A percentile compares a stretch with the other conserved stretches of the same genome.
Conservation (phyloP, 2,888 invertebrate genomes). For the Cosmia trapezina region DNA sequence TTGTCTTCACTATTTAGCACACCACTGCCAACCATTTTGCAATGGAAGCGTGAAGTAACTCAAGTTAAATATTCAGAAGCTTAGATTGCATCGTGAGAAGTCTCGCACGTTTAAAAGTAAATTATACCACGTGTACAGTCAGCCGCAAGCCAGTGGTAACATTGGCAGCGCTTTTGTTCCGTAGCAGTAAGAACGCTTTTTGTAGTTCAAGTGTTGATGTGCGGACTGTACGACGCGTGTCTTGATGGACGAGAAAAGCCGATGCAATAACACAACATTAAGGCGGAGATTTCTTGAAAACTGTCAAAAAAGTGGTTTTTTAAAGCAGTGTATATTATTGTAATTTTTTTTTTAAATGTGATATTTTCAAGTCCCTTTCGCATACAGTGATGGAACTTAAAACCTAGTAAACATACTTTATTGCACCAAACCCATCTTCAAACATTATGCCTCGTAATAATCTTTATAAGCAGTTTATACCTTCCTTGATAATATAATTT, state of each 20-base stretch:
- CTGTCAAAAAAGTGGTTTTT: too few species aligned
- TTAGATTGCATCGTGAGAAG: conserved; percentile 49
- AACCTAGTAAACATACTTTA: too few species aligned
- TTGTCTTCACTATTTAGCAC: background rate
- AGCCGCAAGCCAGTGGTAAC: background rate
- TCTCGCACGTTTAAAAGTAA: conserved; percentile 46
- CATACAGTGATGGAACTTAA: too few species aligned
- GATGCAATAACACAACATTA: background rate
- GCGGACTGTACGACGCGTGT: background rate
- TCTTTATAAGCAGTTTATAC: too few species aligned
- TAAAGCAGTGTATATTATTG: too few species aligned
- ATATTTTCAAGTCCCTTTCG: too few species aligned
- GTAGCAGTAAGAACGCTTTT: background rate
- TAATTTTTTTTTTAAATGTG: too few species aligned
- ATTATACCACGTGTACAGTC: conserved; percentile 14
- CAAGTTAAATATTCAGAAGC: conserved; percentile 24
- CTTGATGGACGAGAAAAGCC: background rate
- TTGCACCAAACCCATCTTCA: too few species aligned
- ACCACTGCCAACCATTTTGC: conserved; percentile 5
- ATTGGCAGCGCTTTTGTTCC: background rate
- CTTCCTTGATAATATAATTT: too few species aligned
- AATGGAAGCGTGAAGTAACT: conserved; percentile 36
- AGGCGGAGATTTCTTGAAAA: too few species aligned
- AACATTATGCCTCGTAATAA: too few species aligned
- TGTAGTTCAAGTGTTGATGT: background rate